Evolutionary conservation across 1,140 invertebrate species (phyloP).

Genomic region (Drosophila kohkoa): DNA sequence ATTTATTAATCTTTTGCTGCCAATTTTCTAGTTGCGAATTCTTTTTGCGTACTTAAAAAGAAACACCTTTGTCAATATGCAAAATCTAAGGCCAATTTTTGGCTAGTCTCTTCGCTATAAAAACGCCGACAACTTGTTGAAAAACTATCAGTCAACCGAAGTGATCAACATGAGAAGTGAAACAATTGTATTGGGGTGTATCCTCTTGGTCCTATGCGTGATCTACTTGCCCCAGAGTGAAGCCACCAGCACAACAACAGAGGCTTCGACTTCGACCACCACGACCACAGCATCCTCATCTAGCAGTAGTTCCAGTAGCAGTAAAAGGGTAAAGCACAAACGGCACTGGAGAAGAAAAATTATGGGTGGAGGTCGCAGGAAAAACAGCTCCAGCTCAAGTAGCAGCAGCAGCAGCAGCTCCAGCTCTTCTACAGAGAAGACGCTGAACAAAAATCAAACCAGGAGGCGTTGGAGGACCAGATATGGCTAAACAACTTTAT

Average conservation of each 20-base stretch:
- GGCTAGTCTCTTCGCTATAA: constrained; percentile 9
- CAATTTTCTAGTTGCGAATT: background rate
- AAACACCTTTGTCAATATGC: constrained; percentile 5
- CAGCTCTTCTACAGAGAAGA: too few relatives aligned
- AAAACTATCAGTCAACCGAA: constrained; percentile 4
- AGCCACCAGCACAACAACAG: background rate
- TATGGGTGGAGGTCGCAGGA: background rate
- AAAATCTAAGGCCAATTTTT: constrained; percentile 1
- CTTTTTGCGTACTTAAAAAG: background rate
- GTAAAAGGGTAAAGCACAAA: too few relatives aligned
- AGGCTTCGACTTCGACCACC: background rate
- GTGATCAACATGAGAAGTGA: constrained; percentile 7
- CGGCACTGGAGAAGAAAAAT: background rate
- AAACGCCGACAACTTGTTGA: background rate
- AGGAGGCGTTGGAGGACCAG: background rate
- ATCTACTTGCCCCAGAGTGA: background rate
- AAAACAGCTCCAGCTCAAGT: too few relatives aligned
- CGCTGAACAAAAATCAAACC: background rate
- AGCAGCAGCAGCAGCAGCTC: background rate
- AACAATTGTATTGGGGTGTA: constrained; percentile 9
- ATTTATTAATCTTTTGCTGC: background rate
- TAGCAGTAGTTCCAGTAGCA: too few relatives aligned
- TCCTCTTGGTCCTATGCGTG: constrained; percentile 5
- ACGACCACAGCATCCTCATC: too few relatives aligned
- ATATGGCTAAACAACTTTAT: background rate